Percentiles rank a stretch among this genome's conserved stretches.
Evolutionary conservation across 1,140 invertebrate genomes (phyloP).

Genomic region (Aphelenchoides besseyi): DNA sequence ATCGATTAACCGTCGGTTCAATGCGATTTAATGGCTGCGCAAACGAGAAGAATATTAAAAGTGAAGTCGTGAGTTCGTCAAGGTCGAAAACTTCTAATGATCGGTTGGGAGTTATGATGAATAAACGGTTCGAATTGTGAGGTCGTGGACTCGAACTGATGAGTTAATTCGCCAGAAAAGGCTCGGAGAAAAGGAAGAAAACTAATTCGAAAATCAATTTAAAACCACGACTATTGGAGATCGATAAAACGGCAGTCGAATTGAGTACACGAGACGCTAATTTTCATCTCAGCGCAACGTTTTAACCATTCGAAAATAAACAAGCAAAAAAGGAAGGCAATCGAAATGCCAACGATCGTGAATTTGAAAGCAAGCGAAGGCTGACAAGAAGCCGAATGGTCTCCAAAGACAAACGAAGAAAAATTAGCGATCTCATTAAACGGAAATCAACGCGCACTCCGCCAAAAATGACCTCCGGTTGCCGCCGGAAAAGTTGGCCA

Average conservation of each 20-base stretch:
- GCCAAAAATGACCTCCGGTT: too few species aligned
- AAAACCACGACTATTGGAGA: not conserved
- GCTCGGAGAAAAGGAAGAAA: not conserved
- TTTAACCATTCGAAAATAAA: not conserved
- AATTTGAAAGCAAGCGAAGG: not conserved
- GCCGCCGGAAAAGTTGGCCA: too few species aligned
- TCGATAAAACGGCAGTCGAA: not conserved
- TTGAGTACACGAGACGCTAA: not conserved
- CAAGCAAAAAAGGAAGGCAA: not conserved
- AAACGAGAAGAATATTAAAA: not conserved
- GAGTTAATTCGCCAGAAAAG: not conserved
- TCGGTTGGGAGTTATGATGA: too few species aligned
- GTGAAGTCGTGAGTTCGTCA: too few species aligned
- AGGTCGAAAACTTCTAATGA: too few species aligned
- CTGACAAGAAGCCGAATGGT: not conserved
- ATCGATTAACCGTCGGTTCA: not conserved
- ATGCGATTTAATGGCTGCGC: not conserved
- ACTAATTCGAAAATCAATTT: conserved; percentile 1
- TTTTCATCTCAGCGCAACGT: too few species aligned
- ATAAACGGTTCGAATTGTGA: too few species aligned
- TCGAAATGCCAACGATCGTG: not conserved
- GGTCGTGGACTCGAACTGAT: too few species aligned
- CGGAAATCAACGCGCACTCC: conserved; percentile 1
- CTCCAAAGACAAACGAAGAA: not conserved
- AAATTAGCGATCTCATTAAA: not conserved